Base-by-base conservation (phyloP, 2,888 invertebrate genomes). In the Adelphocoris suturalis region DNA sequence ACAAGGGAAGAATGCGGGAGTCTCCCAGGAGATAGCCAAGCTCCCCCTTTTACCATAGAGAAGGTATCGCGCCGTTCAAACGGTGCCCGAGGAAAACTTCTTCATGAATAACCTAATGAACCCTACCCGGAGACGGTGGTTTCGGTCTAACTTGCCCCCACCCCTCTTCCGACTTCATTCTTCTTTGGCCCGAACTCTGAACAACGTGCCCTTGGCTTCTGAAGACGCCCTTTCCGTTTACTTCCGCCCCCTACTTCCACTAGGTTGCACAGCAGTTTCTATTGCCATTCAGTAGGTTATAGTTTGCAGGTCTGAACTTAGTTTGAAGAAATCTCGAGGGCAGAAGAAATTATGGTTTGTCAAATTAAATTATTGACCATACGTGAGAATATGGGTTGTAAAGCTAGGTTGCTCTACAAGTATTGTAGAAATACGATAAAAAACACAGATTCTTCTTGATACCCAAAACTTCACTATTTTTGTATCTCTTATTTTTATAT, bases 101-200 rank as follows among this genome's bases (percentile, higher is more conserved):
- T 68, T 68, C 68, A 68, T 68, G 68, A 68, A 68, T 68, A 68
- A 68, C 68, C 68, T 68, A 68, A 68, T 68, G 68, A 68, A 68
- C 68, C 23, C 68, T 68, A 23, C 68, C 68, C 68, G 68, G 9
- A 68, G 68, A 68, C 11, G 68, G 68, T 68, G 68, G 68, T 68
- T 68, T 23, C 68, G 27, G 68, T 68, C 68, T 68, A 23, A 68
- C 68, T 68, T 68, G 68, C 23, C 23, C 19, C 68, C 19, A 16
- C 52, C 16, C 11, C 13, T 11, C 2, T 52, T 52, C 52, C 52
- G 37, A 2, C 37, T 37, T 52, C 52, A 7, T 16, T 52, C 52
- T 14, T 16, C 52, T 52, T 11, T 11, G 52, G 52, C 52, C 52
- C 16, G 52, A 52, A 52, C 52, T 52, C 52, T 13, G 16, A 52